Evolutionary conservation across 2,797 vertebrate species (phyloP).

Genomic region (Erpetoichthys calabaricus): DNA sequence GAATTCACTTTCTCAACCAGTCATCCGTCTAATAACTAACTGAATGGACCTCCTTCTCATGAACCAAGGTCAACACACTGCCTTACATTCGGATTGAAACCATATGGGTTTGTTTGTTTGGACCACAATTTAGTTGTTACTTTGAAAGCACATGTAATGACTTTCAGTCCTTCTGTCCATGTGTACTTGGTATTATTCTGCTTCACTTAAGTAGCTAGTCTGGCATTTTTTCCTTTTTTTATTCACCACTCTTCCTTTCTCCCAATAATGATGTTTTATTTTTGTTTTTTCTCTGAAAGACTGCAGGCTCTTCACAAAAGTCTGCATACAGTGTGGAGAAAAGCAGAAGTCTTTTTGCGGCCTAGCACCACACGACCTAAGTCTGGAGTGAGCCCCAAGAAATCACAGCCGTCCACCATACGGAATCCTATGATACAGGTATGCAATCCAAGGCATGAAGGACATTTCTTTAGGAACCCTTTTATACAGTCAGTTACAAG

Average conservation of each 20-base stretch:
- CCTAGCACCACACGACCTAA: constrained; percentile 1
- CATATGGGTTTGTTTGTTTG: too few relatives aligned
- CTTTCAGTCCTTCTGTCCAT: too few relatives aligned
- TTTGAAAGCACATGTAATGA: too few relatives aligned
- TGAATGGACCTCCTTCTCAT: too few relatives aligned
- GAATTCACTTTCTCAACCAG: too few relatives aligned
- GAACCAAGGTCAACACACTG: too few relatives aligned
- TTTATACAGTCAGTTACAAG: too few relatives aligned
- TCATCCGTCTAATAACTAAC: too few relatives aligned
- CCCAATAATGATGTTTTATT: neutral
- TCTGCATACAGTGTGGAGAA: constrained; percentile 18
- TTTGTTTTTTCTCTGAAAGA: constrained; percentile 8
- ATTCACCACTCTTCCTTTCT: neutral
- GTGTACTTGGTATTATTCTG: too few relatives aligned
- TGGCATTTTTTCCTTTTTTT: neutral
- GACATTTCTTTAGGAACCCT: neutral
- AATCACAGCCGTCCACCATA: neutral
- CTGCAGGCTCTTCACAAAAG: constrained; percentile 20
- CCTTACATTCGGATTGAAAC: too few relatives aligned
- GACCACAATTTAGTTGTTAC: too few relatives aligned
- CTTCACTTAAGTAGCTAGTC: neutral
- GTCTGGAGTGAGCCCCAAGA: constrained; percentile 6
- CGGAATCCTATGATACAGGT: constrained; percentile 18
- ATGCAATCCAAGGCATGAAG: neutral
- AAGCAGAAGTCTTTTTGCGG: constrained; percentile 8